Percentiles rank a stretch among this genome's conserved stretches.
phyloP scores from a whole-genome alignment of 2,888 invertebrate species.

The Stomorhina lunata region DNA sequence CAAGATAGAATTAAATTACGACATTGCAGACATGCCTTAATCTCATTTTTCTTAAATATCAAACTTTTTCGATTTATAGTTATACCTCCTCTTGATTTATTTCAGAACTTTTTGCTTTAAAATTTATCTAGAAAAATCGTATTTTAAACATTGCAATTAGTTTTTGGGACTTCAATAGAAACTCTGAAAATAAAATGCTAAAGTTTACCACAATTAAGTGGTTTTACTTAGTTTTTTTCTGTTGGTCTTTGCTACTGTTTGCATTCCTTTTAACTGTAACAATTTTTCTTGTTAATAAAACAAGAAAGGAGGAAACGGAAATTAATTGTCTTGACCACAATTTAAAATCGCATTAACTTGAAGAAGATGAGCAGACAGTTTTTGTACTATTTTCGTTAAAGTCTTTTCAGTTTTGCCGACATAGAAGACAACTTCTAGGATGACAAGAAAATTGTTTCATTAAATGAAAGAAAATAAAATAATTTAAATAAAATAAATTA shows the following conservation, averaged over 20 bases:
- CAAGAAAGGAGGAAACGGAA: constrained; percentile 69
- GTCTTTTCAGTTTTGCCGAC: not conserved
- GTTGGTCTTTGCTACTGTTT: not conserved
- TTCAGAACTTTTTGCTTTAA: no score
- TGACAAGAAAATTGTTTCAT: not conserved
- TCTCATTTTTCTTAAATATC: no score
- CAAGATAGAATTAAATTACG: no score
- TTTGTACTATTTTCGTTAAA: not conserved
- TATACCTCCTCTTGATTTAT: no score
- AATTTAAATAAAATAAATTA: not conserved
- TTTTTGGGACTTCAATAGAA: no score
- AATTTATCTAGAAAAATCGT: no score
- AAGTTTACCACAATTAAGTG: constrained; percentile 48
- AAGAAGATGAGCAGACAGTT: constrained; percentile 40
- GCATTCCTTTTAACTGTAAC: constrained; percentile 14
- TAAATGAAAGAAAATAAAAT: not conserved
- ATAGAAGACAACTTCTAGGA: not conserved
- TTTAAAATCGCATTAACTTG: constrained; percentile 74
- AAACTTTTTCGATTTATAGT: no score
- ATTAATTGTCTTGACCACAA: constrained; percentile 76
- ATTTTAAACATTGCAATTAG: no score
- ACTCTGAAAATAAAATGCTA: no score
- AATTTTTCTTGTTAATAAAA: constrained; percentile 52
- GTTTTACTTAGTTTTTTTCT: not conserved
- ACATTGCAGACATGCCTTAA: no score